These are phyloP conservation scores for Callinectes sapidus DNA, from an alignment of 2,888 invertebrate species.

Conservation along the genomic window DNA sequence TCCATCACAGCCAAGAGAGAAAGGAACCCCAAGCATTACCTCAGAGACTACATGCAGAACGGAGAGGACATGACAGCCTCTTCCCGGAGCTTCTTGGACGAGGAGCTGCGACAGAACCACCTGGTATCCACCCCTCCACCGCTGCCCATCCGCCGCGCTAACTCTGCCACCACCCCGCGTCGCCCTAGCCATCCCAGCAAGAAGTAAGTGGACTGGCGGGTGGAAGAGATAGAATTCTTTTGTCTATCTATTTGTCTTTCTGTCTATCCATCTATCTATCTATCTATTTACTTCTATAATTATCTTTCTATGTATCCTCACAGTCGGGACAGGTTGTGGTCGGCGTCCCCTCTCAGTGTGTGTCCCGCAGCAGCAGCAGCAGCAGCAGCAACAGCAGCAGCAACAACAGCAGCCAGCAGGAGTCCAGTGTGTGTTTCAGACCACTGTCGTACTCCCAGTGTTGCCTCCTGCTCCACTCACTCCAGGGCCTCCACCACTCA, in stretches of 20 bases:
- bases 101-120: background rate
- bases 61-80: background rate
- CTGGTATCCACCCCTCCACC: background rate
- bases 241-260: background rate
- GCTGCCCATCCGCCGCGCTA: background rate
- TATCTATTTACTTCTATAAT: background rate
- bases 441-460: background rate
- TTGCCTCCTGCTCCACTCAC: constrained; percentile 15
- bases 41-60: background rate
- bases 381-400: background rate
- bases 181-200: background rate
- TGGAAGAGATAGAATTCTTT: too few relatives aligned
- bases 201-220: background rate
- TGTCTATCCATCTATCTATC: background rate
- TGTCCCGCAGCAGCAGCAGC: constrained; percentile 17
- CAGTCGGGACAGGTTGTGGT: constrained; percentile 34
- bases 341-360: constrained; percentile 46
- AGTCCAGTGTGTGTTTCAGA: background rate
- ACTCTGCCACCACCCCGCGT: background rate
- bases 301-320: background rate
- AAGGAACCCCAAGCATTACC: constrained; percentile 2
- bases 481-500: constrained; percentile 60
- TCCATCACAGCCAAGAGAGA: background rate
- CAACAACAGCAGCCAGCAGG: background rate
- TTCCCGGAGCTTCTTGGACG: background rate